Evolutionary conservation across 2,888 invertebrate genomes (phyloP), one percentile per base, ranked within the genome.

Genomic region (Mythimna vitellina): DNA sequence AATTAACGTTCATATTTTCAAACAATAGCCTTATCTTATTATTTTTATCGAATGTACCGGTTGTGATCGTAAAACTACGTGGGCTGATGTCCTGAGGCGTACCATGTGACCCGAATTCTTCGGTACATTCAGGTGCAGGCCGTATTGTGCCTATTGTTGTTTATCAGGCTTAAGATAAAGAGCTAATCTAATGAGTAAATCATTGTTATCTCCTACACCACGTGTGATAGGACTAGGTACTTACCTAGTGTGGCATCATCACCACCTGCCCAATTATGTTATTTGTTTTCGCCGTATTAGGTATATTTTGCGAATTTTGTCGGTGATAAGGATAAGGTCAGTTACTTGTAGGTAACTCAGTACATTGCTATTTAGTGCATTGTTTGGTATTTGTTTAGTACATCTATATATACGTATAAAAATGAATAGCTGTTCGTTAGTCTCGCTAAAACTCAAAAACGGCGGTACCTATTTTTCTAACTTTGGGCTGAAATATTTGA

Each of bases 111-210:
- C 86, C 70, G 78, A 83, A 84, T 82, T 73, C 76, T 10, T 67
- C 32, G 70, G 86, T 86, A 86, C 87, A 81, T 81, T 86, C 89
- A 89, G 89, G 87, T 89, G 89, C 81, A 80, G 70, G 17, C 65
- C 53, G 58, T 80, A 82, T 79, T 83, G 76, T 85, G 70, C 35
- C 69, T 73, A 71, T 68, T 75, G 29, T 56, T 25, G 42, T 29
- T 66, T 49, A 74, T 76, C 71, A 68, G 80, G 76, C 73, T 84
- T 84, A 61, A 76, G 77, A 86, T 86, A 81, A 65, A 57, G 38
- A 58, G 10, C 58, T 60, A 70, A 60, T 38, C 66, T 63, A 66
- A 72, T 67, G 56, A 70, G 42, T 64, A 58, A 51, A 76, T 72
- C 77, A 46, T 74, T 49, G 58, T 78, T 83, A 84, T 84, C 81